Conservation (phyloP, 37 sponge, comb jelly and placozoan genomes). For the Tethya wilhelma region DNA sequence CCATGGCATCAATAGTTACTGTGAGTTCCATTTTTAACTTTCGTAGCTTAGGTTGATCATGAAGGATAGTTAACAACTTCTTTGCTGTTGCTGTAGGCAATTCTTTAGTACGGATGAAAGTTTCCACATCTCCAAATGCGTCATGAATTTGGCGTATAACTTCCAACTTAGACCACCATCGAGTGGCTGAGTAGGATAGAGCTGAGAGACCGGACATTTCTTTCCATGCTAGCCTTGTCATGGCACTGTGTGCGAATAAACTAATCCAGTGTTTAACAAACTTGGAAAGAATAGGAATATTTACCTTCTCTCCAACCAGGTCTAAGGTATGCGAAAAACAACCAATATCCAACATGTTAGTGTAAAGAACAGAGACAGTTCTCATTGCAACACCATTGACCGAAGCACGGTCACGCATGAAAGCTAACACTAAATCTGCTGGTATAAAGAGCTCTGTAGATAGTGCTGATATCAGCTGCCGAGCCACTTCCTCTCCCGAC, state of each 20-base stretch:
- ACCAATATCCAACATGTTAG: neutral
- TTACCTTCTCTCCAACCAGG: neutral
- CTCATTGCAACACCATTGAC: neutral
- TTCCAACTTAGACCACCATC: no score
- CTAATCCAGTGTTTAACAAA: constrained; percentile 1
- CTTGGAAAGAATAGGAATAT: neutral
- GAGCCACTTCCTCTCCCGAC: constrained; percentile 40
- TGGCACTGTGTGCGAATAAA: neutral
- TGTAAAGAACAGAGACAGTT: neutral
- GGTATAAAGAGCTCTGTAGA: constrained; percentile 19
- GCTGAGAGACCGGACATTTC: neutral
- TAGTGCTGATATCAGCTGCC: constrained; percentile 17
- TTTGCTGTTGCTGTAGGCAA: neutral
- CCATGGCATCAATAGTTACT: neutral
- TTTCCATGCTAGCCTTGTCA: neutral
- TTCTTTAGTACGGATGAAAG: no score
- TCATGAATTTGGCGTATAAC: no score
- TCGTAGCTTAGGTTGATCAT: neutral
- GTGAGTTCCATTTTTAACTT: neutral
- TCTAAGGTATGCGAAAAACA: no score
- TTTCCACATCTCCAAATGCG: neutral
- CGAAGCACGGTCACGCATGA: neutral
- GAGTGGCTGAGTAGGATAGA: neutral
- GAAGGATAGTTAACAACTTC: neutral
- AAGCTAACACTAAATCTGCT: neutral